Evolutionary conservation across 1,140 invertebrate species (phyloP).

Genomic region (Polypedilum pembai): DNA sequence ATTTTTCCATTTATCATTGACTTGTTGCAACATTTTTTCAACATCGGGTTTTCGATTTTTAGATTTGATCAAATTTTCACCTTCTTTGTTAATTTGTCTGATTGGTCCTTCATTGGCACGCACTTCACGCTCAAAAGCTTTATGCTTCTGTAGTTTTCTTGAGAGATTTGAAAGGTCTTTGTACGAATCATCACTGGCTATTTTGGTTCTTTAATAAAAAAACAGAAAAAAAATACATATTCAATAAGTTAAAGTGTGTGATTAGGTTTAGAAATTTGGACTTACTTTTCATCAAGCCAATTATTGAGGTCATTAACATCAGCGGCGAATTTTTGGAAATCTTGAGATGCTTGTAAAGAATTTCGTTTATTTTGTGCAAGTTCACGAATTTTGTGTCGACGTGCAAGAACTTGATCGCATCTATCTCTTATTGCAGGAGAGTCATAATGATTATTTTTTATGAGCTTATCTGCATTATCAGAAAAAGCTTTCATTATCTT

Average conservation of each 20-base stretch:
- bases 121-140: conserved; percentile 93
- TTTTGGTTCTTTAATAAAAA: conserved; percentile 50
- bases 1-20: conserved; percentile 67
- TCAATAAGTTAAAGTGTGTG: neutral
- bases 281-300: conserved; percentile 83
- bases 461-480: conserved; percentile 77
- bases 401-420: conserved; percentile 63
- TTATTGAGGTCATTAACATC: conserved; percentile 78
- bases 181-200: conserved; percentile 87
- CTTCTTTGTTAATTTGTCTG: conserved; percentile 71
- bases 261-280: neutral
- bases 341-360: conserved; percentile 66
- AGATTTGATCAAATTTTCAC: conserved; percentile 59
- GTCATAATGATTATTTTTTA: conserved; percentile 79
- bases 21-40: conserved; percentile 52
- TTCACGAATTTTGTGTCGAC: conserved; percentile 65
- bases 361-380: conserved; percentile 62
- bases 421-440: conserved; percentile 63
- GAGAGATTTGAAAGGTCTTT: conserved; percentile 85
- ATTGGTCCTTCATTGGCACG: conserved; percentile 85
- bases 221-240: neutral
- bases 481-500: conserved; percentile 80
- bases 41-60: conserved; percentile 65
- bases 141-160: conserved; percentile 92
- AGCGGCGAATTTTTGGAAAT: conserved; percentile 79